These are phyloP conservation scores for Papilio polyxenes DNA, from an alignment of 1,140 invertebrate species.

Conservation along the genomic window DNA sequence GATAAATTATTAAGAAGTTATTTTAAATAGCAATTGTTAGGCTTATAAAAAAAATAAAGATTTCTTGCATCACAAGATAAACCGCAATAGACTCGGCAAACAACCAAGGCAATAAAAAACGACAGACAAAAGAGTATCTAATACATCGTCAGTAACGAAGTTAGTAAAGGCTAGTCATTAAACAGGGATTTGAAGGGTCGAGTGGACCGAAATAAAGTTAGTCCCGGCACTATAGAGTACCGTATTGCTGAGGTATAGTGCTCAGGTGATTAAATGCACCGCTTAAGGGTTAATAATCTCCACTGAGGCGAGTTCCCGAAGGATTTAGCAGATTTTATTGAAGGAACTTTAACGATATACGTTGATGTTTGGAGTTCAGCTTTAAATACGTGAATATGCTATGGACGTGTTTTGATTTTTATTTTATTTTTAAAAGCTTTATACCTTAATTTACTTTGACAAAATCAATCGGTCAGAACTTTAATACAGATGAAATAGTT, in stretches of 20 bases:
- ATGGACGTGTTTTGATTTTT: neutral
- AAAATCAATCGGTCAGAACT: no score
- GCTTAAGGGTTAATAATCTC: conserved; percentile 54
- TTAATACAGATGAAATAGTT: no score
- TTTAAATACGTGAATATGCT: neutral
- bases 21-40: no score
- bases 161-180: conserved; percentile 69
- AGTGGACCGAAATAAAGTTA: conserved; percentile 76
- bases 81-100: no score
- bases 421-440: neutral
- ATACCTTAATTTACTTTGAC: no score
- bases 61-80: no score
- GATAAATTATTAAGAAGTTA: no score
- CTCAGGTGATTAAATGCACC: conserved; percentile 67
- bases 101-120: neutral
- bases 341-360: conserved; percentile 21
- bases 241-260: conserved; percentile 56
- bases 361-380: conserved; percentile 7
- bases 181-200: conserved; percentile 78
- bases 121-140: conserved; percentile 39
- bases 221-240: conserved; percentile 52
- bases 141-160: conserved; percentile 46
- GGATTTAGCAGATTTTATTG: conserved; percentile 36
- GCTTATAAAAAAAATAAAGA: no score
- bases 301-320: conserved; percentile 26